These are phyloP conservation scores for Chelidonichthys spinosus DNA, from an alignment of 2,797 vertebrate species.

Conservation along the genomic window DNA sequence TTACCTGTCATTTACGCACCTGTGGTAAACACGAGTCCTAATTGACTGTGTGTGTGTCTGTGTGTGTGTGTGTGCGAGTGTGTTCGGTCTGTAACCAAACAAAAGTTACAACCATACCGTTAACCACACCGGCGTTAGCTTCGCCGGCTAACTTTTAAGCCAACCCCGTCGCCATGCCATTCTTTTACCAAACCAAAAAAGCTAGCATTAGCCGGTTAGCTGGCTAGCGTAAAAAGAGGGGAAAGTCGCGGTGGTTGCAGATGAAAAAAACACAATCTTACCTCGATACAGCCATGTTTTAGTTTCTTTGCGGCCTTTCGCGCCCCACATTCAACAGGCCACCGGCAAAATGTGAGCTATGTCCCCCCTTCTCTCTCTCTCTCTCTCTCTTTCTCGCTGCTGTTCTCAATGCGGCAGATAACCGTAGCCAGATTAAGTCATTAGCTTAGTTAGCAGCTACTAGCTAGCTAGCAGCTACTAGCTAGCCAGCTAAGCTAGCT, in stretches of 20 bases:
- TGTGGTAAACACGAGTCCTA: not conserved
- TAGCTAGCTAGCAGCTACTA: constrained; percentile 66
- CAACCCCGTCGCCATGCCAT: constrained; percentile 53
- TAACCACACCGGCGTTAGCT: constrained; percentile 3
- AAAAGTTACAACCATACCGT: not conserved
- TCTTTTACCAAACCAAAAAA: constrained; percentile 33
- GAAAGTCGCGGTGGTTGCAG: not conserved
- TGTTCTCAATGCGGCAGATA: constrained; percentile 21
- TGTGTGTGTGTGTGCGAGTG: no score
- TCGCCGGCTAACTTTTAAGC: constrained; percentile 7
- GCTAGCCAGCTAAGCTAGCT: constrained; percentile 39
- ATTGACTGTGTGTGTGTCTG: not conserved
- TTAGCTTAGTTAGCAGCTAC: constrained; percentile 69
- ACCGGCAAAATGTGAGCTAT: not conserved
- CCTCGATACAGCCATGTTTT: constrained; percentile 86
- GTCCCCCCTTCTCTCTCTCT: no score
- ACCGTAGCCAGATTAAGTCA: constrained; percentile 41
- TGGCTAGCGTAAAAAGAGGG: constrained; percentile 34
- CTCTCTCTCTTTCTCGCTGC: not conserved
- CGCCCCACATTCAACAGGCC: constrained; percentile 62
- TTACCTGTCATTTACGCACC: not conserved
- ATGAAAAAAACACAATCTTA: constrained; percentile 53
- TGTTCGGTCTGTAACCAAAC: no score
- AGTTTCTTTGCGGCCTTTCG: constrained; percentile 30
- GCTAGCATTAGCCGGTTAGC: constrained; percentile 61